Conservation (phyloP, 1,140 invertebrate species). For the Temnothorax curvispinosus region DNA sequence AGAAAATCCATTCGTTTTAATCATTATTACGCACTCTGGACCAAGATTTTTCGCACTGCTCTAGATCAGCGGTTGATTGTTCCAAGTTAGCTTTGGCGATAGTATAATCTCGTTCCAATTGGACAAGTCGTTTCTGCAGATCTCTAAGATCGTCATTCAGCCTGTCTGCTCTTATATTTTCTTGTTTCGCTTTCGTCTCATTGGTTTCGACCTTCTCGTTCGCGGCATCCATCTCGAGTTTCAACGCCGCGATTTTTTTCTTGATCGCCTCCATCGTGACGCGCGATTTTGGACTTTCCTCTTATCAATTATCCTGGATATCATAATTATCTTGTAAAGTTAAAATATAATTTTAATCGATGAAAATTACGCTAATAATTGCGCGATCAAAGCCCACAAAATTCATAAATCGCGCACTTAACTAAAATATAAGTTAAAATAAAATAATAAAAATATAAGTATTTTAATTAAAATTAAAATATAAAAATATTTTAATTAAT, state of each 20-base stretch:
- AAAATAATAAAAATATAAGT: neutral
- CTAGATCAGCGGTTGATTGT: constrained; percentile 88
- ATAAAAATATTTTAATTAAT: neutral
- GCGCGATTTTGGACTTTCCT: constrained; percentile 50
- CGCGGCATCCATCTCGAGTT: constrained; percentile 93
- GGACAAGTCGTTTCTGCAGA: constrained; percentile 90
- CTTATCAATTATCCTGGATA: constrained; percentile 39
- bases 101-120: constrained; percentile 90
- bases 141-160: constrained; percentile 90
- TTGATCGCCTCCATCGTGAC: constrained; percentile 93
- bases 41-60: constrained; percentile 89
- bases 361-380: neutral
- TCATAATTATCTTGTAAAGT: neutral
- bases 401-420: neutral
- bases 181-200: constrained; percentile 90
- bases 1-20: neutral
- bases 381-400: neutral
- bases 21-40: constrained; percentile 78
- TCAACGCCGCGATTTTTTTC: constrained; percentile 94
- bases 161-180: constrained; percentile 89
- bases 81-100: constrained; percentile 88
- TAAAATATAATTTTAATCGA: neutral
- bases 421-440: neutral
- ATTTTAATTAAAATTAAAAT: neutral
- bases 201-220: constrained; percentile 91